Evolutionary conservation across 2,113 vertebrate species (phyloP), one percentile per base, ranked within the genome.

Genomic region (Caretta caretta): DNA sequence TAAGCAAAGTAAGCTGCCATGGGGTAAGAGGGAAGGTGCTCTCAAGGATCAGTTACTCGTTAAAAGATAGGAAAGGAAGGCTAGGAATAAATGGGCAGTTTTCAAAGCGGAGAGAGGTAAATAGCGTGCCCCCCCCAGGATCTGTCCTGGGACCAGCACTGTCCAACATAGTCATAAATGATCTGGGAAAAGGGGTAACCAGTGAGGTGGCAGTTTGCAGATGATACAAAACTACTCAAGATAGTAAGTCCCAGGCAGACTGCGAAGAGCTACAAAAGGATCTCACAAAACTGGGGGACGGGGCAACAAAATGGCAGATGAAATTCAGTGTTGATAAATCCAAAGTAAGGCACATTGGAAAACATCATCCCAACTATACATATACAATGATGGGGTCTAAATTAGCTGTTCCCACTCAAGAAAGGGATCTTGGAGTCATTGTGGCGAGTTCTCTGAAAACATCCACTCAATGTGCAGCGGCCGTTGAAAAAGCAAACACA

Each of bases 381-480:
- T 1, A 14, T 12, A 31, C 16, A 65, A 65, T 35, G 62, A 42
- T 42, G 42, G 31, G 35, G 16, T 69, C 62, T 69, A 4, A 16
- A n/a, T 69, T n/a, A 17, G 35, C 62, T 69, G 14, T 69, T 19
- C 7, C 17, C 12, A 19, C 65, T n/a, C 35, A n/a, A n/a, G 59
- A 5, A 12, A 7, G 35, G 20, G 62, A 6, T 31, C 31, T 62
- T 35, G 31, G 62, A 7, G 10, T 35, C 13, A 31, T 12, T 13
- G 14, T 65, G 62, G 62, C 3, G 3, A 35, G 12, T 16, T 62
- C 59, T 62, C 59, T 14, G 59, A 62, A 14, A 62, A 35, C 29
- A 62, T 6, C 13, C 12, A 13, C 13, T 1, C 62, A 2, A 8
- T 4, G 31, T 2, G 31, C 31, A 35, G 14, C 14, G 14, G 31